Base-by-base conservation (phyloP, 2,797 vertebrate species). In the Carduelis carduelis region DNA sequence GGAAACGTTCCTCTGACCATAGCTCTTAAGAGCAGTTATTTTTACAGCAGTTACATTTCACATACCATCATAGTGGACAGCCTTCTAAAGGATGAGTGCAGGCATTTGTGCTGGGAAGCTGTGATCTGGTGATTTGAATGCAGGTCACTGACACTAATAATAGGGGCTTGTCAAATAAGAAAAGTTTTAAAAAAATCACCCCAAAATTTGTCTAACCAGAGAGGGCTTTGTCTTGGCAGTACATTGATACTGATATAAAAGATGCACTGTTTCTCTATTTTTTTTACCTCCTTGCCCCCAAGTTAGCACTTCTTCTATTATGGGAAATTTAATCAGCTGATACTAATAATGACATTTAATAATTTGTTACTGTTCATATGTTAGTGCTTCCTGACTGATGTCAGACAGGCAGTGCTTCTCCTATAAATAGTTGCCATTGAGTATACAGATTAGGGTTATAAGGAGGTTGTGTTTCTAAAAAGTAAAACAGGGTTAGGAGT, bases 391-490 rank as follows among this genome's bases (percentile, higher is more conserved):
- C 71, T 89, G 65, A 75, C 59, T 75, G 57, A 44, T 83, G 76
- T 92, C 20, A 44, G 69, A 68, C 14, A 37, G 41, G 44, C 37
- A 78, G 1, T 18, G 61, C 17, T 81, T 90, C 57, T 83, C 93
- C 77, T 95, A 82, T 95, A 85, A 94, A 71, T 75, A 91, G 56
- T 56, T 91, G 83, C 56, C 65, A 55, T 53, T 87, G 63, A 86
- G 22, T 22, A 11, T n/a, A n/a, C 32, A 57, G 72, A 60, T 75
- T 13, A 66, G 65, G 16, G 20, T 79, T 83, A 5, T n/a, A 49
- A 83, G 46, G 44, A 89, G 34, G 37, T 24, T 61, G 43, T 14
- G 1, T 32, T 43, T 76, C 77, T 66, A 35, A 12, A 41, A 61
- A 63, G 16, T 82, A 27, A 61, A 80, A 46, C 13, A 44, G 24